These are phyloP conservation scores for Zaprionus gabonicus DNA, from an alignment of 1,140 invertebrate species.

Conservation along the genomic window DNA sequence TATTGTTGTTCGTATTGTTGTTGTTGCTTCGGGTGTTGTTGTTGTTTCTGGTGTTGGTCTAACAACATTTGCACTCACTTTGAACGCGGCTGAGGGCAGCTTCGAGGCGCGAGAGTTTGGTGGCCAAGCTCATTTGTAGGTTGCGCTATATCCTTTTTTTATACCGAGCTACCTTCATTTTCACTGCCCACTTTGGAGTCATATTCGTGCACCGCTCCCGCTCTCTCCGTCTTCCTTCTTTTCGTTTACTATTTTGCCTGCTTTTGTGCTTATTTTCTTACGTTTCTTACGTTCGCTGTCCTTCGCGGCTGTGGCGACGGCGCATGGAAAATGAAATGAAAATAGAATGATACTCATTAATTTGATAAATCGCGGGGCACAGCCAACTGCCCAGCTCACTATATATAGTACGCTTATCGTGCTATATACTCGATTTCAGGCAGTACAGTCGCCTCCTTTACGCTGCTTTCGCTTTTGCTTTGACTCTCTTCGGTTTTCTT, in stretches of 20 bases:
- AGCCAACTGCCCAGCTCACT: conserved; percentile 22
- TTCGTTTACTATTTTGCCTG: conserved; percentile 39
- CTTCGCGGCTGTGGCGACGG: conserved; percentile 53
- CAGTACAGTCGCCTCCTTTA: neutral
- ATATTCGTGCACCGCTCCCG: conserved; percentile 6
- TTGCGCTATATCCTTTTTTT: conserved; percentile 52
- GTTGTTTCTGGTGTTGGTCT: conserved; percentile 28
- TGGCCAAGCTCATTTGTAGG: conserved; percentile 38
- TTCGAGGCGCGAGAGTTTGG: conserved; percentile 8
- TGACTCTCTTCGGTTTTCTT: conserved; percentile 1
- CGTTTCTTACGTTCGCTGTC: conserved; percentile 38
- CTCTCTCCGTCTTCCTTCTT: neutral
- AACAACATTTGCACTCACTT: conserved; percentile 59
- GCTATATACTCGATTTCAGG: conserved; percentile 8
- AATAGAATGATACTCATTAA: conserved; percentile 83
- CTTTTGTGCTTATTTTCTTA: conserved; percentile 18
- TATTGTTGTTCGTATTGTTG: neutral
- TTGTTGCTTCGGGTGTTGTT: conserved; percentile 11
- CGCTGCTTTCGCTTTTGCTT: conserved; percentile 4
- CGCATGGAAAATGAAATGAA: conserved; percentile 81
- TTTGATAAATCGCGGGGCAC: conserved; percentile 78
- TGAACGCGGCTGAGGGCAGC: conserved; percentile 12
- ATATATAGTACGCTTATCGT: conserved; percentile 31
- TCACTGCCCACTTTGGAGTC: conserved; percentile 24
- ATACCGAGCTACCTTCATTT: conserved; percentile 25